Evolutionary conservation across 2,888 invertebrate species (phyloP).

Genomic region (Neria commutata): DNA sequence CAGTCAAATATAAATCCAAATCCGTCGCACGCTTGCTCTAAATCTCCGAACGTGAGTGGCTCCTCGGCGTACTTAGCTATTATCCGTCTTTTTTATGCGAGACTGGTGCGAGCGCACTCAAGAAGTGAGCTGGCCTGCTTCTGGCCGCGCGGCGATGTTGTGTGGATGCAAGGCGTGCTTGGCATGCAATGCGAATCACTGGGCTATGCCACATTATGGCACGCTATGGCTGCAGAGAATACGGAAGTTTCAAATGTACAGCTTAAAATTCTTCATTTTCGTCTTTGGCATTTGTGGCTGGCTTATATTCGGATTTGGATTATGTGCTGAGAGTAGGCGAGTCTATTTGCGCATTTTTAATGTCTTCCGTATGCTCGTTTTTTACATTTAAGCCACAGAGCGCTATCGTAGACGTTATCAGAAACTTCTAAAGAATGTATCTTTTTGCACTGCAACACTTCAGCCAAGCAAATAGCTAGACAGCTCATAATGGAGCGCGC

Average conservation of each 20-base stretch:
- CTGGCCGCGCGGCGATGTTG: not conserved
- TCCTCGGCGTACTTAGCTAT: not conserved
- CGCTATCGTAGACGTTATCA: no score
- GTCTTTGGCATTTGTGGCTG: no score
- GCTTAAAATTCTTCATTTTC: slow-evolving; percentile 38
- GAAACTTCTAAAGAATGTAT: no score
- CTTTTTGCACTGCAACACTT: no score
- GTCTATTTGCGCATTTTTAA: no score
- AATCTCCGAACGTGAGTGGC: not conserved
- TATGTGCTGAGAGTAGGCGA: no score
- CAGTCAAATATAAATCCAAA: not conserved
- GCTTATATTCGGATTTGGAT: not conserved
- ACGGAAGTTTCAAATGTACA: slow-evolving; percentile 47
- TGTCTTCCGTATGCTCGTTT: no score
- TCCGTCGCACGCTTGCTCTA: not conserved
- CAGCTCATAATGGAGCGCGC: no score
- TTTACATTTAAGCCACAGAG: no score
- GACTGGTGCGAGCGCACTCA: slow-evolving; percentile 24
- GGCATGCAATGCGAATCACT: not conserved
- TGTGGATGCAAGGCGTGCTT: slow-evolving; percentile 25
- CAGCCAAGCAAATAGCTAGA: no score
- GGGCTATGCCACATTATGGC: not conserved
- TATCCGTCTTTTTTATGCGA: not conserved
- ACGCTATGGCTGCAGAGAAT: not conserved
- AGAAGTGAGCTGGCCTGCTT: slow-evolving; percentile 29